Evolutionary conservation across 2,888 invertebrate genomes (phyloP), one percentile per base, ranked within the genome.

Genomic region (Liodrosophila aerea): DNA sequence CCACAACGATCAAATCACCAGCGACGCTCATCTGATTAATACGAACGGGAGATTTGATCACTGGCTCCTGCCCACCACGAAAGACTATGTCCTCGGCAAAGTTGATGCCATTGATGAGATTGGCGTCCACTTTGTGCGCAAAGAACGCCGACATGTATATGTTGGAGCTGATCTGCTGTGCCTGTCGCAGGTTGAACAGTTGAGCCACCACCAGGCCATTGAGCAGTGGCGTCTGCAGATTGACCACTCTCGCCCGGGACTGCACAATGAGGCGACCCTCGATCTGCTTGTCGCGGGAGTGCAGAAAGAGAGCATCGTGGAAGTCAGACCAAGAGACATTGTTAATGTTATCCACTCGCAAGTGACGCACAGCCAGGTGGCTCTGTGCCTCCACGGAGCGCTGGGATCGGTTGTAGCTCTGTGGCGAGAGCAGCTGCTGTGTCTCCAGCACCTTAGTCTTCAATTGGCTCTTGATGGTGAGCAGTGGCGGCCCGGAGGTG

Each of bases 11-110:
- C 1, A 88, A 52, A 16, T 86, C 76, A 0, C 76, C 85, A 0
- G 76, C 64, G 1, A 89, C 73, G 18, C 60, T 77, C 52, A 89
- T 63, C 40, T 81, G 72, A 33, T 82, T 43, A 2, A 89, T 87
- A 29, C 72, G 68, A 1, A 89, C 87, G 9, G 89, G 88, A 12
- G 88, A 72, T 50, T 85, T 75, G 2, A 89, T 80, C 15, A 76
- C 41, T 9, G 74, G 75, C 7, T 85, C 63, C 3, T 58, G 63
- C n/a, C 41, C 33, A 1, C 84, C 86, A 16, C 82, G 83, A 13
- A 82, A 84, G 0, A 88, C 88, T n/a, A 89, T 69, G 22, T 89
- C 89, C 2, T 84, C 54, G 22, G 68, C 82, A 69, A 89, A 87
- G 56, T 87, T 66, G 3, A 89, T 58, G 0, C 80, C 87, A 64